These are phyloP conservation scores for Pyrocephalus nanus DNA, from an alignment of 2,797 vertebrate species.

Conservation along the genomic window DNA sequence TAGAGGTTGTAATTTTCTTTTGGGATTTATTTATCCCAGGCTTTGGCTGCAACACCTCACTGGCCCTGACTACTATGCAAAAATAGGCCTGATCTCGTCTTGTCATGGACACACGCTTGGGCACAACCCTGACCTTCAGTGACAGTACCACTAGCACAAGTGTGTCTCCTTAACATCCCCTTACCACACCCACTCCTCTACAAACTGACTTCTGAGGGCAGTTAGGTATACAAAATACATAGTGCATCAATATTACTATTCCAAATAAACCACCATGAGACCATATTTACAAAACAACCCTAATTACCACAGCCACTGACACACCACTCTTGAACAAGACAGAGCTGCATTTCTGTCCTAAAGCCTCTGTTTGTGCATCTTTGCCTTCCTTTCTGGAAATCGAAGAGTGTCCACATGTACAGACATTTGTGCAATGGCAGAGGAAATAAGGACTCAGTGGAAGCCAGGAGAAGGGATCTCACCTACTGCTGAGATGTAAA, in stretches of 20 bases:
- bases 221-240: not conserved
- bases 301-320: not conserved
- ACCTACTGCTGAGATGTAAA: not conserved
- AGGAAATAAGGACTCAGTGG: not conserved
- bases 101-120: not conserved
- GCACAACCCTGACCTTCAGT: not conserved
- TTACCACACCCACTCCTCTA: not conserved
- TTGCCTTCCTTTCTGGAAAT: not conserved
- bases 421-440: not conserved
- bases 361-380: not conserved
- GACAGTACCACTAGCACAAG: not conserved
- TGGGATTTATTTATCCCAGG: not conserved
- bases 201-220: not conserved
- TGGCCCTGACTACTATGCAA: not conserved
- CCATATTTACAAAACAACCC: not conserved
- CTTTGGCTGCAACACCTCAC: not conserved
- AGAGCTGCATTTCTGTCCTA: not conserved
- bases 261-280: not conserved
- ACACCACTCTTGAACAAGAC: not conserved
- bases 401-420: rapidly evolving
- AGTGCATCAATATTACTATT: not conserved
- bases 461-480: not conserved
- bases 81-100: not conserved
- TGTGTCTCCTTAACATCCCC: not conserved
- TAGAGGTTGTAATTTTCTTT: not conserved